phyloP scores from a whole-genome alignment of 1,140 invertebrate species.

The Sycobia sp. region DNA sequence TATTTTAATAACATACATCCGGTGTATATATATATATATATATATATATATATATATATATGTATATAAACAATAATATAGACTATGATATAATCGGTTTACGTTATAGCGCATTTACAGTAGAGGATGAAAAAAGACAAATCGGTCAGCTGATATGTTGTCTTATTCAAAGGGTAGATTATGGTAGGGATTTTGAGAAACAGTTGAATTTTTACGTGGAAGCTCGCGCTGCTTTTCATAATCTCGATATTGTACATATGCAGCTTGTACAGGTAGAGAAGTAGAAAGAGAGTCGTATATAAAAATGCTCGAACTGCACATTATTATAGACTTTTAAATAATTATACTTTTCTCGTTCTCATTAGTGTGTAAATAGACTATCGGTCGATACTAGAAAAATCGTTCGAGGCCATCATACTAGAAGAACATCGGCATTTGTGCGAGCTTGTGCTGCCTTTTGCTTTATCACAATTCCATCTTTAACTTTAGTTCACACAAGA shows the following conservation, averaged over 20 bases:
- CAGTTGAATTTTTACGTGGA: slow-evolving; percentile 94
- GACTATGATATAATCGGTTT: slow-evolving; percentile 31
- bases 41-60: not conserved
- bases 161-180: slow-evolving; percentile 80
- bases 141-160: slow-evolving; percentile 83
- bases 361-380: slow-evolving; percentile 78
- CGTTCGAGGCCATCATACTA: slow-evolving; percentile 78
- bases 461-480: slow-evolving; percentile 94
- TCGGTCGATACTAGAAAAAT: slow-evolving; percentile 75
- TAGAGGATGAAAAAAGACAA: slow-evolving; percentile 89
- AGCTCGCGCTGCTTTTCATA: slow-evolving; percentile 84
- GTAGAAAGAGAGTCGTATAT: not conserved
- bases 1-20: too few relatives aligned
- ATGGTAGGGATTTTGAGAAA: slow-evolving; percentile 85
- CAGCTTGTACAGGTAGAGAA: slow-evolving; percentile 80
- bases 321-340: slow-evolving; percentile 9
- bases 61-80: slow-evolving; percentile 16
- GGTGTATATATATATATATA: too few relatives aligned
- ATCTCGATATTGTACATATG: slow-evolving; percentile 84
- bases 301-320: not conserved
- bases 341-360: slow-evolving; percentile 25
- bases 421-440: slow-evolving; percentile 83
- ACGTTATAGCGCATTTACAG: slow-evolving; percentile 77
- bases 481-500: slow-evolving; percentile 75
- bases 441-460: slow-evolving; percentile 94